Evolutionary conservation across 2,113 vertebrate genomes (phyloP), one percentile per base, ranked within the genome.

Genomic region (Sorex araneus): DNA sequence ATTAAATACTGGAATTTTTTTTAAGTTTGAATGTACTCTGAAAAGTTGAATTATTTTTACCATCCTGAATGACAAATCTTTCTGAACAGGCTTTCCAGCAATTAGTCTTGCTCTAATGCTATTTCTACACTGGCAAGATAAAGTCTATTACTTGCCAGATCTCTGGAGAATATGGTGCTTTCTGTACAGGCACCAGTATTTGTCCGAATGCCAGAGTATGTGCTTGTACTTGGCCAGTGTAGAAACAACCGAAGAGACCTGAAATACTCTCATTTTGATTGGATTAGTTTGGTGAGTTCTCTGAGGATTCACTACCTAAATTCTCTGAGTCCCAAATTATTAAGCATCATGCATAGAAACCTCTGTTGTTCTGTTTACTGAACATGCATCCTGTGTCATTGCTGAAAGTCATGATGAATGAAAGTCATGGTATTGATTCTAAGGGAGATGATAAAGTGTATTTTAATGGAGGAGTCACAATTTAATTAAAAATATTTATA

Each of bases 61-160:
- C 97, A 93, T 91, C 75, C 91, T 90, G 94, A 96, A 97, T 96
- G 96, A 96, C 96, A 97, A 97, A 96, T 96, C 87, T 96, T 95
- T 95, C 94, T 92, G 91, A 94, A 87, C 92, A 96, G 94, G 91
- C 95, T 96, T 96, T 97, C 94, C 96, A 96, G 97, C 95, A 95
- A 96, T 97, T 97, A 95, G 94, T 96, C 94, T 95, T 96, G 94
- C 95, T 96, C 95, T 95, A 96, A 89, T 96, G 97, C 95, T 96
- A 96, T 96, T 96, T 97, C 97, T 96, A 94, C 92, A 85, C 94
- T 97, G 97, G 96, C 96, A 96, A 94, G 92, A 95, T 79, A 84
- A 92, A 96, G 66, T 70, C 84, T 84, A 60, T 91, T 95, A 47
- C 89, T 96, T 95, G 97, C 96, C 97, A 97, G 92, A 94, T 95